Percentiles rank a stretch among this genome's conserved stretches.
These are phyloP conservation scores for Poecilia picta DNA, from an alignment of 2,797 vertebrate species.

Conservation along the genomic window DNA sequence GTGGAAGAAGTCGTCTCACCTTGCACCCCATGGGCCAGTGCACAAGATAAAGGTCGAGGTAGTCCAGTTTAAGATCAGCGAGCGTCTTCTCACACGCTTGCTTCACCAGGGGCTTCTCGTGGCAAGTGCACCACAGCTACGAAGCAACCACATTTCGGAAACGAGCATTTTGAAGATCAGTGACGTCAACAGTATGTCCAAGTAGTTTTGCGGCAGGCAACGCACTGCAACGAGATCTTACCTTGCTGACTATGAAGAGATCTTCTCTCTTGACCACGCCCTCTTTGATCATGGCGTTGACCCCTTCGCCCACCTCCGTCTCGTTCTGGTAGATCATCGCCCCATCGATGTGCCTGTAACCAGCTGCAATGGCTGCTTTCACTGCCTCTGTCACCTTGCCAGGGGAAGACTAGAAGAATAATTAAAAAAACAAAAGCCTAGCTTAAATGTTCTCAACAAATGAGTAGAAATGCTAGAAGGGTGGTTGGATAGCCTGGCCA, in stretches of 20 bases:
- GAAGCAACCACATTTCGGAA: background rate
- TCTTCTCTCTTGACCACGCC: constrained; percentile 87
- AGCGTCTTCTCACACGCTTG: constrained; percentile 87
- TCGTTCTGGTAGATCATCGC: constrained; percentile 88
- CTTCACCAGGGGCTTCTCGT: constrained; percentile 85
- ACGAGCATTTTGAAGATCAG: background rate
- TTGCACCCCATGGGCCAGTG: constrained; percentile 91
- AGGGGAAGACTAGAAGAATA: constrained; percentile 79
- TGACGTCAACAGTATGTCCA: background rate
- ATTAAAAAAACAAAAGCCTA: background rate
- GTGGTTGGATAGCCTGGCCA: too few species aligned
- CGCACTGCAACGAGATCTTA: constrained; percentile 37
- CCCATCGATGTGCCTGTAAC: constrained; percentile 89
- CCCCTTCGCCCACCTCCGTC: constrained; percentile 84
- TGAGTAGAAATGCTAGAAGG: background rate
- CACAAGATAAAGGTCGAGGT: constrained; percentile 91
- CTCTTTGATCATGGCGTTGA: constrained; percentile 83
- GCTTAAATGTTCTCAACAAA: background rate
- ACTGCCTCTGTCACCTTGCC: constrained; percentile 84
- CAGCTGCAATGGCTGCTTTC: constrained; percentile 83
- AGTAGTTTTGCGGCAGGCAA: background rate
- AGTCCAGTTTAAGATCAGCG: constrained; percentile 86
- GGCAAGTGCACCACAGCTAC: constrained; percentile 91
- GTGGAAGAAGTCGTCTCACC: constrained; percentile 66
- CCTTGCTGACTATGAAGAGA: constrained; percentile 93